Conservation (phyloP, 1,140 invertebrate species). For the Globodera rostochiensis region DNA sequence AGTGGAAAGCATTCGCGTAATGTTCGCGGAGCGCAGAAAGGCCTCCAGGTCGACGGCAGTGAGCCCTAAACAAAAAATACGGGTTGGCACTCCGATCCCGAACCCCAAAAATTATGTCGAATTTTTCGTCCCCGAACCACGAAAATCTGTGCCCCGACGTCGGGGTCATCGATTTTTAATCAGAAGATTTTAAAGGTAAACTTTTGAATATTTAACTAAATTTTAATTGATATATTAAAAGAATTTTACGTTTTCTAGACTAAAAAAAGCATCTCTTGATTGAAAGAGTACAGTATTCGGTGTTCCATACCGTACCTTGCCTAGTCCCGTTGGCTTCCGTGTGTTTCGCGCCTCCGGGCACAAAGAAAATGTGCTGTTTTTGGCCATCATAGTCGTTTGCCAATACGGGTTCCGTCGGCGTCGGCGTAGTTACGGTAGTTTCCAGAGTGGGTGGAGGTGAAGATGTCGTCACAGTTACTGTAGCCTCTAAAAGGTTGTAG, state of each 20-base stretch:
- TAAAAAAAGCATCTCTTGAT: too few species aligned
- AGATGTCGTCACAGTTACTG: background rate
- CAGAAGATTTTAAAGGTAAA: too few species aligned
- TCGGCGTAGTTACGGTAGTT: background rate
- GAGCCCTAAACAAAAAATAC: background rate
- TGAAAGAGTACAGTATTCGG: too few species aligned
- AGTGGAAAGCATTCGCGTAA: conserved; percentile 13
- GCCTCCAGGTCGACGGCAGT: conserved; percentile 39
- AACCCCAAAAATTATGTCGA: background rate
- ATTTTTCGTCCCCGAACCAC: background rate
- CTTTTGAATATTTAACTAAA: too few species aligned
- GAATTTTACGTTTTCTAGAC: too few species aligned
- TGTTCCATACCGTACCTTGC: too few species aligned
- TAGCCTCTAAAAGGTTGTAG: background rate
- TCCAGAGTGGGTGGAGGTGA: background rate
- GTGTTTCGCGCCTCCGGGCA: background rate
- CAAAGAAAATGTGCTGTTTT: background rate
- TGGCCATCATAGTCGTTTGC: background rate
- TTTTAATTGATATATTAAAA: too few species aligned
- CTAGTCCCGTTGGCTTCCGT: background rate
- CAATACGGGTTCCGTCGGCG: background rate
- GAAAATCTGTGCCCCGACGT: too few species aligned
- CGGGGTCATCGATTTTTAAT: too few species aligned
- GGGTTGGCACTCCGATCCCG: background rate
- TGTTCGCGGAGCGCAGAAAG: conserved; percentile 49